Evolutionary conservation across 1,140 invertebrate species (phyloP).

Genomic region (Monochamus saltuarius): DNA sequence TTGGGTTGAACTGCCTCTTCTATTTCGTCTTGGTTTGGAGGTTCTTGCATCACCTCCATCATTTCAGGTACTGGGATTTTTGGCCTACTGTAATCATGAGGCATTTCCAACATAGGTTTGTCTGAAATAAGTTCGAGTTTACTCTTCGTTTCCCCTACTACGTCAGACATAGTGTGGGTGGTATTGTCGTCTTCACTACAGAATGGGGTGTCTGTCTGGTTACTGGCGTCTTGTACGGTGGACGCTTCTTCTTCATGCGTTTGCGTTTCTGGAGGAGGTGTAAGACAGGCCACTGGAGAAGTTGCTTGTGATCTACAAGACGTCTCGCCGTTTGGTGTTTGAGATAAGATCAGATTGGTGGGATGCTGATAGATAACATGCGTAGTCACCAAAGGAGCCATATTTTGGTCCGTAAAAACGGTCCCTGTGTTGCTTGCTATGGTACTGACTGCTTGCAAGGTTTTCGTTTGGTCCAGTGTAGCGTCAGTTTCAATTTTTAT

Average conservation of each 20-base stretch:
- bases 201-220: slow-evolving; percentile 71
- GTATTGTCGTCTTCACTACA: slow-evolving; percentile 57
- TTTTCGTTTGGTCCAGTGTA: slow-evolving; percentile 59
- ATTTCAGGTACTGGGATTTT: slow-evolving; percentile 5
- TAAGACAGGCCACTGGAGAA: slow-evolving; percentile 59
- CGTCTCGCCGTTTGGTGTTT: slow-evolving; percentile 36
- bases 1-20: neutral
- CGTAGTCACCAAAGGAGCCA: slow-evolving; percentile 51
- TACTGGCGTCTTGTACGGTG: slow-evolving; percentile 74
- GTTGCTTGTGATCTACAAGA: slow-evolving; percentile 59
- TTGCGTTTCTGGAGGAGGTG: slow-evolving; percentile 61
- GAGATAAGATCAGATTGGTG: slow-evolving; percentile 49
- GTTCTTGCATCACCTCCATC: slow-evolving; percentile 8
- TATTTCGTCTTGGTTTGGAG: neutral
- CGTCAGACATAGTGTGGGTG: slow-evolving; percentile 33
- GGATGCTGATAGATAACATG: slow-evolving; percentile 59
- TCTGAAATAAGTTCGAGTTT: neutral
- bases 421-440: slow-evolving; percentile 55
- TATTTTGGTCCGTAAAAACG: slow-evolving; percentile 49
- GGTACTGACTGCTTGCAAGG: slow-evolving; percentile 58
- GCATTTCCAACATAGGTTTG: slow-evolving; percentile 2
- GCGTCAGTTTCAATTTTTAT: slow-evolving; percentile 69
- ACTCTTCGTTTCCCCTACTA: slow-evolving; percentile 27
- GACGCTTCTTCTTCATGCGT: slow-evolving; percentile 43
- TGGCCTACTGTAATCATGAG: neutral